Conservation (phyloP, 2,797 vertebrate species). For the Crocodylus rhombifer region DNA sequence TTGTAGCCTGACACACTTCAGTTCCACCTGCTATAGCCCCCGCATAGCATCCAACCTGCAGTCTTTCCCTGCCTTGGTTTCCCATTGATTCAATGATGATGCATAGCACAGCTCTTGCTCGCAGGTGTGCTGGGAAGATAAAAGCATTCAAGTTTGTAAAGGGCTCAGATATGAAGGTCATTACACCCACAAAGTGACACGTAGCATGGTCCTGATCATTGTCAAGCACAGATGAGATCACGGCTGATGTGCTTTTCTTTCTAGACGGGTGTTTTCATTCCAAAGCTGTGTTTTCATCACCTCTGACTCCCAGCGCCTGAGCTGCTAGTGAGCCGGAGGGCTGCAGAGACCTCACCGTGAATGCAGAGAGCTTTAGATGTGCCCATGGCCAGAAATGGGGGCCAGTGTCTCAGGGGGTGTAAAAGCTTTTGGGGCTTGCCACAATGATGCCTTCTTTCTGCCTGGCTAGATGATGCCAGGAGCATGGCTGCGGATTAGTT, state of each 20-base stretch:
- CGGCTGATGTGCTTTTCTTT: background rate
- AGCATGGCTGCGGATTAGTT: background rate
- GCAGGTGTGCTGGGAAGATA: background rate
- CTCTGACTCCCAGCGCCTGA: too few relatives aligned
- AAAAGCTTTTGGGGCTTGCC: background rate
- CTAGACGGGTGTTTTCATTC: too few relatives aligned
- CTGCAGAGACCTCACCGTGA: background rate
- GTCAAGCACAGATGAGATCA: background rate
- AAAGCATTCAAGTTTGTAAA: too few relatives aligned
- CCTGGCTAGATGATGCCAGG: background rate
- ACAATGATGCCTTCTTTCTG: background rate
- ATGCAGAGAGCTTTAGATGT: background rate
- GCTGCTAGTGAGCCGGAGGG: too few relatives aligned
- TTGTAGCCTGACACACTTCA: too few relatives aligned
- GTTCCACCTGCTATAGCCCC: too few relatives aligned
- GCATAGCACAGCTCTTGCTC: background rate
- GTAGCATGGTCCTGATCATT: background rate
- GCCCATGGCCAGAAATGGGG: background rate
- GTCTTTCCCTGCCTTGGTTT: background rate
- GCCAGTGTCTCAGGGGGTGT: background rate
- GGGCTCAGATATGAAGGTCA: too few relatives aligned
- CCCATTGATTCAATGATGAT: background rate
- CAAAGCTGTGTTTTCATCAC: too few relatives aligned
- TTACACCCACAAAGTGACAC: too few relatives aligned
- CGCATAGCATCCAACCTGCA: too few relatives aligned